These are phyloP conservation scores for Prolemur simus DNA, from an alignment of 2,113 vertebrate genomes.

Conservation along the genomic window DNA sequence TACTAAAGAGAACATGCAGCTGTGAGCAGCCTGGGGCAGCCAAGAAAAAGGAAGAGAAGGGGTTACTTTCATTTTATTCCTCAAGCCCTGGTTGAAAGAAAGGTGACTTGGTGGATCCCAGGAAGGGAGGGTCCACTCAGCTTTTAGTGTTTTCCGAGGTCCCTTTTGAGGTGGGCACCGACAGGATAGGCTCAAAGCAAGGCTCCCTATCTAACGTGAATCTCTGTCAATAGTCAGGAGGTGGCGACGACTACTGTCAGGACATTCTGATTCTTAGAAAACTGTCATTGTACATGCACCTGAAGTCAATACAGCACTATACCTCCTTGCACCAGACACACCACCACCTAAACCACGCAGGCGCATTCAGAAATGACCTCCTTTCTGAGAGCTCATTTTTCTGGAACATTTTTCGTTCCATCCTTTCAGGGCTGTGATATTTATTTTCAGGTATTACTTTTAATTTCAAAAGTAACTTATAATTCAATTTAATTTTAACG, in stretches of 20 bases:
- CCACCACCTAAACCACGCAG: not conserved
- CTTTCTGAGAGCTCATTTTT: not conserved
- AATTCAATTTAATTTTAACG: conserved; percentile 24
- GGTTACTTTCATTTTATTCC: not conserved
- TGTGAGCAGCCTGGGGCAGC: not conserved
- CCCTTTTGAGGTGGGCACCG: not conserved
- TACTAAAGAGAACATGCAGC: not conserved
- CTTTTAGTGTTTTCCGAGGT: not conserved
- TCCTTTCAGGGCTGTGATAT: not conserved
- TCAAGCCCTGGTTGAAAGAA: not conserved
- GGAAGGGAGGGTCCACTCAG: not conserved
- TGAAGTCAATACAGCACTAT: not conserved
- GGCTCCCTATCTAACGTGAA: not conserved
- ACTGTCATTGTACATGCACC: not conserved
- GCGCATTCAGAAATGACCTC: not conserved
- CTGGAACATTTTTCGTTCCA: not conserved
- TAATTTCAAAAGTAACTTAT: conserved; percentile 17
- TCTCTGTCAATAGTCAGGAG: not conserved
- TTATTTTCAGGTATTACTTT: conserved; percentile 23
- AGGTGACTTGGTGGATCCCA: not conserved
- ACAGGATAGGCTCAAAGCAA: not conserved
- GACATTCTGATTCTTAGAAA: not conserved
- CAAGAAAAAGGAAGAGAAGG: not conserved
- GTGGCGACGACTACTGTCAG: not conserved
- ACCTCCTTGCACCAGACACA: not conserved